Evolutionary conservation across 2,888 invertebrate genomes (phyloP), one percentile per base, ranked within the genome.

Genomic region (Nomada ruficornis): DNA sequence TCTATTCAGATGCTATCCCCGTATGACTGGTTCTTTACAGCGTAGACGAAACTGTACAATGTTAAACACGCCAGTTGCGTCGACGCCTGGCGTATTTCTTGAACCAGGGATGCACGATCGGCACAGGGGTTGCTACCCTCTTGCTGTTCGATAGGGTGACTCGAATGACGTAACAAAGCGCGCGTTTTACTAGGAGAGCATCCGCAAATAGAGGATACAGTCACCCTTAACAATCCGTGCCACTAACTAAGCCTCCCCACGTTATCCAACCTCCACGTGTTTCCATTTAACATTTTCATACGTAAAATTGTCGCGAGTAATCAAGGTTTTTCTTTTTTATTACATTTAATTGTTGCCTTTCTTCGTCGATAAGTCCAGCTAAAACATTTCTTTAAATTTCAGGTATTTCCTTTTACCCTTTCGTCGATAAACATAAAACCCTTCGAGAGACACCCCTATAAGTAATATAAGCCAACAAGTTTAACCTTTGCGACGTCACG

Each of bases 121-220:
- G 36, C 47, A 47, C 84, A 84, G 88, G 92, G 92, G 90, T 90
- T 85, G 86, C 50, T 82, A 57, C 82, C 71, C 74, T 71, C 67
- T 79, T 71, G 64, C 69, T 69, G 80, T 80, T 88, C 89, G 69
- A 88, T 85, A 88, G 90, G 90, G 89, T 90, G 88, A 85, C 87
- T 90, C 82, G 86, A 88, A 90, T 93, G 93, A 94, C 93, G 93
- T 93, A 93, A 93, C 90, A 89, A 92, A 93, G 93, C 93, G 93
- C 94, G 94, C 93, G 92, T 91, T 93, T 91, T 93, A 89, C 87
- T 91, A 93, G 93, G 93, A 78, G 76, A 92, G 82, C 90, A 94
- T 71, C 60, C n/a, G 0, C 7, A 9, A 36, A 47, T 13, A 62
- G 42, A 79, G 73, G 73, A 50, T 75, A 50, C 1, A 64, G 52